phyloP scores from a whole-genome alignment of 1,140 invertebrate genomes.

The Bombyx mandarina region DNA sequence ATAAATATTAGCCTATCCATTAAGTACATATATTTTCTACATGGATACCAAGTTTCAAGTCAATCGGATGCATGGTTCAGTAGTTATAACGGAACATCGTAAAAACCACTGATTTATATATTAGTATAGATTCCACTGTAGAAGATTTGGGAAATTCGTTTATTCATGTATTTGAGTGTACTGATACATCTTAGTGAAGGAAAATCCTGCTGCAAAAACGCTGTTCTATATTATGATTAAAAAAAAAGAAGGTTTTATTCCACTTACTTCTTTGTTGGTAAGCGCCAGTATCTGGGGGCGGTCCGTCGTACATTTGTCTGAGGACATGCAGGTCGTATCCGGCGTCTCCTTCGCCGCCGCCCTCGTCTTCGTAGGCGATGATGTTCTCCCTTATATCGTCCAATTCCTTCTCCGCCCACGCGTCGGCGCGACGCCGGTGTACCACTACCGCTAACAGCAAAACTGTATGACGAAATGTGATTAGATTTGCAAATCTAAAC shows the following conservation, averaged over 20 bases:
- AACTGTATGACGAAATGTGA: constrained; percentile 70
- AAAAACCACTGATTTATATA: too few relatives aligned
- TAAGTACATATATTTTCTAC: too few relatives aligned
- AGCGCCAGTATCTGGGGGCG: constrained; percentile 68
- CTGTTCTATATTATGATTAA: neutral
- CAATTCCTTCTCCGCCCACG: constrained; percentile 89
- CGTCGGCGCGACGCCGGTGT: constrained; percentile 86
- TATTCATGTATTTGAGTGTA: too few relatives aligned
- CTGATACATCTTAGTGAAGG: too few relatives aligned
- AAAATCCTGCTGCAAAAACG: neutral
- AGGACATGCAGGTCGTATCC: constrained; percentile 95
- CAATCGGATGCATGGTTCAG: too few relatives aligned
- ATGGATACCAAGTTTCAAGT: too few relatives aligned
- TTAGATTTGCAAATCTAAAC: too few relatives aligned
- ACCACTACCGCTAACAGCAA: constrained; percentile 89
- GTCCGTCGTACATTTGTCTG: constrained; percentile 76
- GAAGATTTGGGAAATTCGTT: too few relatives aligned
- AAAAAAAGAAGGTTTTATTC: neutral
- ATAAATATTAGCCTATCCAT: too few relatives aligned
- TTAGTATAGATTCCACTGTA: too few relatives aligned
- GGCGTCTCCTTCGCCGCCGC: constrained; percentile 95
- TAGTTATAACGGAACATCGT: too few relatives aligned
- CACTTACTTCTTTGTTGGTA: constrained; percentile 51
- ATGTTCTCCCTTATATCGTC: constrained; percentile 98
- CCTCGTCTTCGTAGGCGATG: constrained; percentile 97